Conservation (phyloP, 2,888 invertebrate species). For the Leucozona laternaria region DNA sequence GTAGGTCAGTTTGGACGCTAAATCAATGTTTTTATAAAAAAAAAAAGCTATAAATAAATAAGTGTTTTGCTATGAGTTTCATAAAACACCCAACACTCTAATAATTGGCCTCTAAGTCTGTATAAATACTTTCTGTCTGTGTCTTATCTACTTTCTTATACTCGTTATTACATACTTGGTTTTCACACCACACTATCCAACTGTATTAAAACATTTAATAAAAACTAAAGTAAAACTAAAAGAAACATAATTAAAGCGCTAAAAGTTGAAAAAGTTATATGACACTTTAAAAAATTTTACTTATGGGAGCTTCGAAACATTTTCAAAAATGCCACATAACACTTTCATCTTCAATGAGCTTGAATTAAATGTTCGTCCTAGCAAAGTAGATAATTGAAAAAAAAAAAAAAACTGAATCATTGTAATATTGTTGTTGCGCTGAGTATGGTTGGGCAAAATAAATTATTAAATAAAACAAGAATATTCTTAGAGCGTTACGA, state of each 20-base stretch:
- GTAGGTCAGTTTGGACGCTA: constrained; percentile 83
- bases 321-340: not conserved
- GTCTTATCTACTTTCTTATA: constrained; percentile 34
- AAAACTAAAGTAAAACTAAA: not conserved
- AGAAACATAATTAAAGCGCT: not conserved
- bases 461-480: constrained; percentile 37
- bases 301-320: not conserved
- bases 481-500: constrained; percentile 51
- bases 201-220: not conserved
- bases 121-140: constrained; percentile 45
- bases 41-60: constrained; percentile 65
- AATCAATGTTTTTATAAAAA: constrained; percentile 41
- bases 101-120: constrained; percentile 50
- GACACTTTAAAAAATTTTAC: not conserved
- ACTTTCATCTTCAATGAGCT: not conserved
- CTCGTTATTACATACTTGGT: constrained; percentile 7
- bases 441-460: constrained; percentile 70
- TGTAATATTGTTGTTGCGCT: constrained; percentile 66
- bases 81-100: constrained; percentile 73
- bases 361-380: constrained; percentile 46
- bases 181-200: constrained; percentile 36
- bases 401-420: constrained; percentile 18
- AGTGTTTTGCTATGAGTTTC: constrained; percentile 75
- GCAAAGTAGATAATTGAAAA: constrained; percentile 59
- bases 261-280: not conserved